Base-by-base conservation (phyloP, 2,888 invertebrate genomes). In the Aplocera efformata region DNA sequence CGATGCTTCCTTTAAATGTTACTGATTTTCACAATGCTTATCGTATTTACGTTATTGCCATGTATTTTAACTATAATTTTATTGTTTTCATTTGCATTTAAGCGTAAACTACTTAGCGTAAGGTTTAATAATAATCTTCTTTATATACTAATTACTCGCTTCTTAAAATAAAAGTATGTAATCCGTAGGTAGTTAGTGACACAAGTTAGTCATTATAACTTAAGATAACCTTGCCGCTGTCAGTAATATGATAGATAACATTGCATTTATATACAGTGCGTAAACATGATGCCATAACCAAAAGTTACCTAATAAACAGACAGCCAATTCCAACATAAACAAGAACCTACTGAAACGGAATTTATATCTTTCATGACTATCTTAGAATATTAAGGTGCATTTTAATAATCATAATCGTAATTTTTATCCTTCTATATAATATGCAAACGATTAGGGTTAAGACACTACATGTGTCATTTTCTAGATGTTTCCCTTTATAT, bases 401-500 rank as follows among this genome's bases (percentile, higher is more conserved):
- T 86, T 80, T 80, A 82, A 67, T 76, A 75, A 73, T 76, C 67
- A 62, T 80, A 79, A 71, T 79, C 73, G 80, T 85, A 83, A 79
- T 79, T 79, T 43, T 80, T 70, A 75, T 75, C 79, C 77, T 79
- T 79, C 78, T 80, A 78, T 72, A 66, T 79, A 74, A 61, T 79
- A 81, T 70, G 73, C 74, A 72, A 75, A 67, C 62, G 72, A 67
- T 62, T 85, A 84, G 82, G 46, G 66, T 60, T 83, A 82, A 80
- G 84, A 67, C 80, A 76, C 73, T 56, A 20, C 57, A 26, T 49
- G 79, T 80, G 82, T 79, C 79, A 55, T 67, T 75, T 76, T 80
- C 66, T 86, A 84, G 83, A 67, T 77, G 79, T 85, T 75, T 82
- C 73, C 78, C 65, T 74, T 52, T 72, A 68, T 81, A 70, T 83